Conservation (phyloP, 2,888 invertebrate genomes). For the Heliconius charithonia region DNA sequence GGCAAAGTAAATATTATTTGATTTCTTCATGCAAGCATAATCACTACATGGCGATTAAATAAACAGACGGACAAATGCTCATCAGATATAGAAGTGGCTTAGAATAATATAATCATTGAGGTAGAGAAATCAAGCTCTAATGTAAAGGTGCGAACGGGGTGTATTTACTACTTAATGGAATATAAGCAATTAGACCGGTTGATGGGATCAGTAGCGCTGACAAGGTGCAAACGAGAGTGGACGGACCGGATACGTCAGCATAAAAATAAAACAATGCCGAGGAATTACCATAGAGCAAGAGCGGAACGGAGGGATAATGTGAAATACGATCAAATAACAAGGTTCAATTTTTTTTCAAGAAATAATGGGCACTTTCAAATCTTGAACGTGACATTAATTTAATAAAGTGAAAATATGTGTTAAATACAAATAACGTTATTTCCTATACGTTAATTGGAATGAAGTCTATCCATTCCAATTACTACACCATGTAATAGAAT, state of each 20-base stretch:
- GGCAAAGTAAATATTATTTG: slow-evolving; percentile 43
- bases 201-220: slow-evolving; percentile 82
- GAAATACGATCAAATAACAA: slow-evolving; percentile 73
- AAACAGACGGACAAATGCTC: slow-evolving; percentile 63
- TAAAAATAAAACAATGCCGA: slow-evolving; percentile 78
- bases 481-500: slow-evolving; percentile 23
- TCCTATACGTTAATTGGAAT: background rate
- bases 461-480: background rate
- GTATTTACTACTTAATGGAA: slow-evolving; percentile 82
- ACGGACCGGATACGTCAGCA: slow-evolving; percentile 73
- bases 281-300: slow-evolving; percentile 81
- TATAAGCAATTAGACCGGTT: slow-evolving; percentile 79
- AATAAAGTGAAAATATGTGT: background rate
- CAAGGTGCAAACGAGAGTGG: slow-evolving; percentile 83
- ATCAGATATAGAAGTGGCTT: slow-evolving; percentile 74
- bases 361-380: slow-evolving; percentile 14
- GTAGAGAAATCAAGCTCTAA: slow-evolving; percentile 78
- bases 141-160: slow-evolving; percentile 77
- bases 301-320: slow-evolving; percentile 80
- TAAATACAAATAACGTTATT: background rate
- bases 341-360: slow-evolving; percentile 20
- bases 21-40: slow-evolving; percentile 65
- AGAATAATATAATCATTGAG: slow-evolving; percentile 76
- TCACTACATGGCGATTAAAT: slow-evolving; percentile 64
- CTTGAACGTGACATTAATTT: slow-evolving; percentile 11